These are phyloP conservation scores for Tachycineta bicolor DNA, from an alignment of 2,113 vertebrate genomes.

Conservation along the genomic window DNA sequence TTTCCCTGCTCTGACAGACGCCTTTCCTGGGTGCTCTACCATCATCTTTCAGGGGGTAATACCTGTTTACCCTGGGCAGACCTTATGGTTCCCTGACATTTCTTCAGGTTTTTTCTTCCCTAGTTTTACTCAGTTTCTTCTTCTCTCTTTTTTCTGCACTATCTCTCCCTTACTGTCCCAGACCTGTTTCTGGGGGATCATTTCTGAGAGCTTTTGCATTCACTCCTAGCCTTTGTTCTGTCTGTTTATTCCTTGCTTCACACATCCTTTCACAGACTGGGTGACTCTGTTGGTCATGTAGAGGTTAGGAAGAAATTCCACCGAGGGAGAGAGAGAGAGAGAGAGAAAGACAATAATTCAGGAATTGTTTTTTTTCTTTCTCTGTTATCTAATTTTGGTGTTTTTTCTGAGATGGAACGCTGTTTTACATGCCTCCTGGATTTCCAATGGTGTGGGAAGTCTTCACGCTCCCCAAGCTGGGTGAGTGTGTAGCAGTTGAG, in stretches of 20 bases:
- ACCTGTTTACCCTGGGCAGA: neutral
- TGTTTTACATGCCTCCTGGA: neutral
- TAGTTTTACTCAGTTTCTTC: neutral
- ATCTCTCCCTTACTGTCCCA: neutral
- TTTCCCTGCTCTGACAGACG: neutral
- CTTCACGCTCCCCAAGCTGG: rapidly evolving
- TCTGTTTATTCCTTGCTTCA: neutral
- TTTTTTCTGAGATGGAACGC: neutral
- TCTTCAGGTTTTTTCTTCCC: neutral
- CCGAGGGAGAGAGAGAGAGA: neutral
- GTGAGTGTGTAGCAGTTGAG: neutral
- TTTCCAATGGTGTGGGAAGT: neutral
- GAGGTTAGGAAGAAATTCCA: neutral
- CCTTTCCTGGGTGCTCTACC: neutral
- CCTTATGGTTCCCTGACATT: neutral
- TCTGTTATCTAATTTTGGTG: neutral
- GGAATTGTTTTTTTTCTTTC: neutral
- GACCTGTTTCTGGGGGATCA: neutral
- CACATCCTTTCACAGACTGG: rapidly evolving
- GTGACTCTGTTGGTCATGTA: neutral
- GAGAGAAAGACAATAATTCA: neutral
- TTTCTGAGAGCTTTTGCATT: neutral
- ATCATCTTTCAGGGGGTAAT: neutral
- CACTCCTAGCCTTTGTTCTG: neutral
- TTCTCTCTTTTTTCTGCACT: neutral